Conservation (phyloP, 2,113 vertebrate species). For the Coptodon rendalli region DNA sequence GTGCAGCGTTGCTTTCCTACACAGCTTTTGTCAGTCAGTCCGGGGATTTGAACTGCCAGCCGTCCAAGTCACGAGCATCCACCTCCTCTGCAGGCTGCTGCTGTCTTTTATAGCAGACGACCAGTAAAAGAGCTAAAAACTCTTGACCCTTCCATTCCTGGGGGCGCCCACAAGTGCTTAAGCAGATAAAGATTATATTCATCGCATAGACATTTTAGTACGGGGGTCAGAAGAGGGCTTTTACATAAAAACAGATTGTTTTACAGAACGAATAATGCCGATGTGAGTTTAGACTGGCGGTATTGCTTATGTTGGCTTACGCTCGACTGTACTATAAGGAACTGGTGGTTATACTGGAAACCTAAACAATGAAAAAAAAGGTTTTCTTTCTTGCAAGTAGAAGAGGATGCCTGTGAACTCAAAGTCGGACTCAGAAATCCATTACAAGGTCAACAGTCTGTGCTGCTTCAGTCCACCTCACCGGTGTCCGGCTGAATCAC, state of each 20-base stretch:
- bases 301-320: background rate
- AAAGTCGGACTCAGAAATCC: background rate
- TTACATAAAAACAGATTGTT: constrained; percentile 45
- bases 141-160: constrained; percentile 33
- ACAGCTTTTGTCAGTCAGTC: constrained; percentile 13
- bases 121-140: constrained; percentile 32
- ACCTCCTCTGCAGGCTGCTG: constrained; percentile 22
- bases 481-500: background rate
- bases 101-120: constrained; percentile 17
- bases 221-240: constrained; percentile 18
- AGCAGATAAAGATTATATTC: constrained; percentile 49
- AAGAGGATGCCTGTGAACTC: background rate
- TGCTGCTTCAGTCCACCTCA: background rate
- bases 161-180: constrained; percentile 39
- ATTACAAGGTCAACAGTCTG: background rate
- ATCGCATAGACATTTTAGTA: constrained; percentile 32
- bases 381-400: background rate
- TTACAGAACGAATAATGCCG: background rate
- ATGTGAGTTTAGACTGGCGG: background rate
- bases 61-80: constrained; percentile 35
- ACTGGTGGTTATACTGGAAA: background rate
- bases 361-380: background rate
- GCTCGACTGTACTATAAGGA: background rate
- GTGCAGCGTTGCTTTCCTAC: background rate
- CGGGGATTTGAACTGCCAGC: constrained; percentile 32